These are phyloP conservation scores for Ondatra zibethicus DNA, from an alignment of 2,113 vertebrate genomes.

Conservation along the genomic window DNA sequence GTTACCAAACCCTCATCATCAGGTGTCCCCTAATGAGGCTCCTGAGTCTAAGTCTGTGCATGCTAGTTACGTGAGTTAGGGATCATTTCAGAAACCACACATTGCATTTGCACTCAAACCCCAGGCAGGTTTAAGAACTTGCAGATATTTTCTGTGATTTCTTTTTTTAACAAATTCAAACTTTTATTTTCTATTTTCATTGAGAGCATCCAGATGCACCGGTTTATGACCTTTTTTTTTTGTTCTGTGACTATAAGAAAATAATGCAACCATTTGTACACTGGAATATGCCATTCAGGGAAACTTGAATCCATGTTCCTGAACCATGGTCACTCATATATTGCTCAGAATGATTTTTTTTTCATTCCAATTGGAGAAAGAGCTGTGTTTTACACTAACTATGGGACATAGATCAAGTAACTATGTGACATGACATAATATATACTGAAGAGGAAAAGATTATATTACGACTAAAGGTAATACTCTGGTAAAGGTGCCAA, in stretches of 20 bases:
- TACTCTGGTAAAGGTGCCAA: not conserved
- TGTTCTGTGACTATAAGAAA: not conserved
- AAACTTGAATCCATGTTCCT: not conserved
- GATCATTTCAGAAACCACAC: not conserved
- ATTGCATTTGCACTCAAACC: not conserved
- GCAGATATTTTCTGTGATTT: not conserved
- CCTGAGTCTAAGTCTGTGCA: not conserved
- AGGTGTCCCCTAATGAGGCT: not conserved
- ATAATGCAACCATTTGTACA: not conserved
- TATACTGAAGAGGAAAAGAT: not conserved
- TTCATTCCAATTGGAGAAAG: not conserved
- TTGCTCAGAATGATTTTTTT: not conserved
- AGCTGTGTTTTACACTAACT: not conserved
- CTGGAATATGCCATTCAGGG: not conserved
- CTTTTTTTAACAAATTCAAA: constrained; percentile 16
- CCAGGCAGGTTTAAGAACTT: not conserved
- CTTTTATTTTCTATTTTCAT: not conserved
- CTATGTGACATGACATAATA: not conserved
- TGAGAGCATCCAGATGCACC: not conserved
- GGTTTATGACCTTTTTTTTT: not conserved
- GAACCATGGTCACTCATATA: not conserved
- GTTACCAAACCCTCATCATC: not conserved
- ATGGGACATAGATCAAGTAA: not conserved
- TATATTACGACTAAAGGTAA: not conserved
- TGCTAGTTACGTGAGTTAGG: not conserved